These are phyloP conservation scores for Rallus crepitans DNA, from an alignment of 2,797 vertebrate species.

Conservation along the genomic window DNA sequence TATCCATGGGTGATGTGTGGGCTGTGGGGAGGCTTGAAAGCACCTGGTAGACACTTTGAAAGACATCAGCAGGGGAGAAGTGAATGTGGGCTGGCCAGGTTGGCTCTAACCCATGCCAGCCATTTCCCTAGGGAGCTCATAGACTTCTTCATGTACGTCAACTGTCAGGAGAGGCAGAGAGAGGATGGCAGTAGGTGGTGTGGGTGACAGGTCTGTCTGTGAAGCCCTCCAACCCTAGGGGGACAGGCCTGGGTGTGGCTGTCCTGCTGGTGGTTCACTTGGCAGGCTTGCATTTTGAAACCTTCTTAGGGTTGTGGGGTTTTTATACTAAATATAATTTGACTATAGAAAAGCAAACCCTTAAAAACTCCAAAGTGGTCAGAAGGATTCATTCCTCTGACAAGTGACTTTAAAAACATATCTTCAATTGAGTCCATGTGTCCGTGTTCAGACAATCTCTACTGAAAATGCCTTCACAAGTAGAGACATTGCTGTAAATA, in stretches of 20 bases:
- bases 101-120: neutral
- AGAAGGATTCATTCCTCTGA: slow-evolving; percentile 44
- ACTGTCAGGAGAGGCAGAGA: neutral
- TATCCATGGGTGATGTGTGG: neutral
- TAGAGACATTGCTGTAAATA: slow-evolving; percentile 61
- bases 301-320: fast-evolving
- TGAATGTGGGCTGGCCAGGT: neutral
- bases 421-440: slow-evolving; percentile 67
- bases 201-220: neutral
- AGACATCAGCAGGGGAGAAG: neutral
- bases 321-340: neutral
- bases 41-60: neutral
- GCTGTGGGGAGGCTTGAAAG: neutral
- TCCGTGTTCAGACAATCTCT: slow-evolving; percentile 45
- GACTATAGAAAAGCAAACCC: neutral
- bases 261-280: neutral
- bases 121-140: fast-evolving
- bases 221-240: neutral
- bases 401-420: slow-evolving; percentile 55
- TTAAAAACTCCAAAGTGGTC: slow-evolving; percentile 28
- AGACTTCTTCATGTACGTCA: neutral
- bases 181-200: neutral
- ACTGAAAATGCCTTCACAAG: slow-evolving; percentile 44
- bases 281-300: neutral
- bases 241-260: neutral